Evolutionary conservation across 2,797 vertebrate genomes (phyloP), one percentile per base, ranked within the genome.

Genomic region (Aulostomus chinensis): DNA sequence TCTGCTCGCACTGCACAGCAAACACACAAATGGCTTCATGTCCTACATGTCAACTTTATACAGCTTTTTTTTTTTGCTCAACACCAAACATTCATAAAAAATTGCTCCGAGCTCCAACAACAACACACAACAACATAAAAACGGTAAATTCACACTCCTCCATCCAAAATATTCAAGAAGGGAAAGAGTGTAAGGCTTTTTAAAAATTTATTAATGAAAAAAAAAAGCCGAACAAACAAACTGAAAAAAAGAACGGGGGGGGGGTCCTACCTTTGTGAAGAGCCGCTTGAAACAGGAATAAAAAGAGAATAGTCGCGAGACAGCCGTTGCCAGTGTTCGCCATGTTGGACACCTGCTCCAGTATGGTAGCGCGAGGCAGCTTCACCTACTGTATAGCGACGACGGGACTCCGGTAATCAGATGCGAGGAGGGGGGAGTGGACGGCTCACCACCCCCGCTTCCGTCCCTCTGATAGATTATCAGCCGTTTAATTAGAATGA

Each of bases 271-370:
- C 94, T 95, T 90, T 89, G 49, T 80, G 89, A 81, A 94, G 88
- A 84, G 92, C 88, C 84, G 93, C 93, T 49, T 90, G 91, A 45
- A 92, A 85, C 60, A 90, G 69, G 62, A 93, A 88, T 83, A 94
- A 88, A 88, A 92, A 83, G 82, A 96, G 87, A 88, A 91, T 76
- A 87, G 91, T 83, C 89, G 91, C 84, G 80, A 91, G 84, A 91
- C 89, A 89, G 89, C 91, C 83, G 90, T 76, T 84, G 90, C 91
- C 87, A 86, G 88, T 67, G 91, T 89, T 91, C 91, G 94, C 94
- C 94, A 95, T 94, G 89, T 94, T 93, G 92, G 92, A 94, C 94
- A 96, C 94, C 94, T 95, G 94, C 94, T 93, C 90, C 86, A 88
- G 91, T 93, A 93, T 94, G 93, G 86, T 76, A 78, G 85, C 64